These are phyloP conservation scores for Chloroceryle amazona DNA, from an alignment of 2,797 vertebrate genomes.

Conservation along the genomic window DNA sequence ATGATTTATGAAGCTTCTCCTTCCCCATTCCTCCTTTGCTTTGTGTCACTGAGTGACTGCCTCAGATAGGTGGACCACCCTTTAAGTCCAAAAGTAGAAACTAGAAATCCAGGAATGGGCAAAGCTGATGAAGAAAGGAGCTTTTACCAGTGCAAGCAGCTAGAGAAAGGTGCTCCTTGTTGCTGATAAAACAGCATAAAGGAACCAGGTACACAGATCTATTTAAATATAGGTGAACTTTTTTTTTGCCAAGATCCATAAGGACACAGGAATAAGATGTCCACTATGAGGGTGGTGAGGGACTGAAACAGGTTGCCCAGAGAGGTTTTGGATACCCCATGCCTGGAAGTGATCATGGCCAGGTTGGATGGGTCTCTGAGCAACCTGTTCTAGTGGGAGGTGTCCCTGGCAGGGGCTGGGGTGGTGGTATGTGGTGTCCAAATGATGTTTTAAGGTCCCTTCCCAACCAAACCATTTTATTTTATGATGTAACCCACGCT, in stretches of 20 bases:
- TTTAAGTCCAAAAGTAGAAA: not conserved
- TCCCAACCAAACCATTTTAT: not conserved
- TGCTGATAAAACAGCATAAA: not conserved
- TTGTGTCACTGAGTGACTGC: not conserved
- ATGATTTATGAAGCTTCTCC: not conserved
- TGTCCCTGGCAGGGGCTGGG: not conserved
- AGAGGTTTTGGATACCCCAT: not conserved
- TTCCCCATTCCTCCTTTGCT: not conserved
- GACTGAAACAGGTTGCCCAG: not conserved
- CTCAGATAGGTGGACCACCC: not conserved
- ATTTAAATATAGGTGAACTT: rapidly evolving
- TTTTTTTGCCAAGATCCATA: not conserved
- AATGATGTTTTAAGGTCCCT: not conserved
- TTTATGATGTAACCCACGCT: not conserved
- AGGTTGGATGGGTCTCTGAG: not conserved
- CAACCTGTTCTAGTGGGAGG: not conserved
- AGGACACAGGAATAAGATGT: not conserved
- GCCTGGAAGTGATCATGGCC: not conserved
- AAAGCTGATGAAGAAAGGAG: not conserved
- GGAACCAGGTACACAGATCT: not conserved
- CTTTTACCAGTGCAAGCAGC: not conserved
- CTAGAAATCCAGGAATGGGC: not conserved
- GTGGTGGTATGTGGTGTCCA: too few species aligned
- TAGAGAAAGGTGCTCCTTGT: not conserved
- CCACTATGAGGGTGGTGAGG: not conserved